Base-by-base conservation (phyloP, 1,140 invertebrate genomes). In the Trialeurodes vaporariorum region DNA sequence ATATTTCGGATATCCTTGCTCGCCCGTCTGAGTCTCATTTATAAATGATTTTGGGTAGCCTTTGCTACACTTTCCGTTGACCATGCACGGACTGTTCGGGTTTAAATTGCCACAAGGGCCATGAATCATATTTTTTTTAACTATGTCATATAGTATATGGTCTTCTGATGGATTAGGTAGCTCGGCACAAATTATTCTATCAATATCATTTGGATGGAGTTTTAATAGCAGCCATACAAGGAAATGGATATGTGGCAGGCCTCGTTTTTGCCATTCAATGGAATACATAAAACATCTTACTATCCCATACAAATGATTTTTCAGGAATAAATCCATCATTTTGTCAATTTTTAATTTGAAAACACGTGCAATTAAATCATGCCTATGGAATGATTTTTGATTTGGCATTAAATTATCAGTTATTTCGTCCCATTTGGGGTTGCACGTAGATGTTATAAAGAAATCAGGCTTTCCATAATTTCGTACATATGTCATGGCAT, bases 81-180 rank as follows among this genome's bases (percentile, higher is more conserved):
- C 67, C 80, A 82, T 81, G 74, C 82, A 83, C 13, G 78, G 80
- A 67, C 78, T 81, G 65, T 73, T 72, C 21, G 2, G 69, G 71
- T 83, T 83, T 0, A 78, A 61, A 27, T 34, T 21, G 34, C 80
- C 82, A 75, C 81, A 84, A 64, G 81, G 81, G 25, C 82, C 82
- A 78, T 84, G 82, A 69, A 83, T 80, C 82, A 83, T 82, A 67
- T 80, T 77, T 68, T 65, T 78, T 2, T 61, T 77, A 59, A 82
- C 73, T 69, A 78, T 73, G 49, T 78, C 75, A 77, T 73, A 75
- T 40, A 83, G 70, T 27, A 68, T 24, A 69, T 73, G 77, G 75
- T 84, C 77, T 62, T 27, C 72, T 60, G 71, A 40, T 61, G 61
- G 59, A 79, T 83, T 76, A 59, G 83, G 81, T 68, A 86, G 79